Evolutionary conservation across 1,140 invertebrate species (phyloP), one percentile per base, ranked within the genome.

Genomic region (Aphelenchoides fujianensis): DNA sequence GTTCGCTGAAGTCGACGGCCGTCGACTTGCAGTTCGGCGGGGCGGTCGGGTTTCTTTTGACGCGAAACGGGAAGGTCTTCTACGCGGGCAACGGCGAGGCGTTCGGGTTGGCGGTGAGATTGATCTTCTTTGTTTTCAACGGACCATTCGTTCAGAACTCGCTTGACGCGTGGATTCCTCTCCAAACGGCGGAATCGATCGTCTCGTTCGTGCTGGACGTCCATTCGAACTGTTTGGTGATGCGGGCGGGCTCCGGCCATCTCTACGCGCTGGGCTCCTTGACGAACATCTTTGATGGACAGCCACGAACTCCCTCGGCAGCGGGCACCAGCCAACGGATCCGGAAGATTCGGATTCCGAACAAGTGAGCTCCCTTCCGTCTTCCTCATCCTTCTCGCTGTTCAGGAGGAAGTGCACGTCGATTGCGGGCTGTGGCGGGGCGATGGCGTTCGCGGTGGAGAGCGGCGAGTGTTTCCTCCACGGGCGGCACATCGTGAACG

Each of bases 221-320:
- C 19, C 69, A 76, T 35, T 68, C 53, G 1, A 59, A 70, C 32
- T 70, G 72, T 53, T 52, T 82, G n/a, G 67, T 82, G 23, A 70
- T 82, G 16, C 79, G 80, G 16, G 79, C 80, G 19, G 80, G 80
- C 2, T 67, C 80, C 5, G 80, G 80, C 19, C 74, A 83, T 62
- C 63, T 82, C 12, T 82, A 76, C 79, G 67, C 74, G 28, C 54
- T 82, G 19, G 77, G 82, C 2, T 53, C 35, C 3, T 48, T 73
- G 30, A 70, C 23, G 23, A 35, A 66, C 63, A 66, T 66, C 16
- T 66, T 66, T 30, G 63, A 66, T 16, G 63, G 16, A 19, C 48
- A 78, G 27, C 12, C n/a, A 28, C 30, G 28, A 30, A n/a, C n/a
- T n/a, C n/a, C n/a, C n/a, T n/a, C n/a, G n/a, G n/a, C n/a, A n/a